Percentiles rank a stretch among this genome's conserved stretches.
Evolutionary conservation across 2,888 invertebrate genomes (phyloP).

Genomic region (Sylvicola fuscatus): DNA sequence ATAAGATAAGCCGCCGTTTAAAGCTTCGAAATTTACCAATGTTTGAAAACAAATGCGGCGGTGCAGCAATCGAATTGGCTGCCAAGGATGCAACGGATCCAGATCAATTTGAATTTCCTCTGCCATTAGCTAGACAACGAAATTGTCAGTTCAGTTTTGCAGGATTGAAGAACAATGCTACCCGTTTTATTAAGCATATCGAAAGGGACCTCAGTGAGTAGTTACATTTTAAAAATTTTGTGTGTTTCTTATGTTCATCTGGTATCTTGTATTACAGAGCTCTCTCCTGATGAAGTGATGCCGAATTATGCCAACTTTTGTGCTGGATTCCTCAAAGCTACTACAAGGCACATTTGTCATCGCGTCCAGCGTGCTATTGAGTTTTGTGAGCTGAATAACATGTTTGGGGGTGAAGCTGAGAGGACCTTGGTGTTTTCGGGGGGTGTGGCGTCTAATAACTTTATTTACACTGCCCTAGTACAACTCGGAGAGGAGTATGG

Average conservation of each 20-base stretch:
- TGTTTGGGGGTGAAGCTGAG: slow-evolving; percentile 35
- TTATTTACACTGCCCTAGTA: slow-evolving; percentile 47
- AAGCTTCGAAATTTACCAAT: slow-evolving; percentile 59
- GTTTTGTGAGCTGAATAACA: slow-evolving; percentile 37
- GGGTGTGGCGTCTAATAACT: slow-evolving; percentile 88
- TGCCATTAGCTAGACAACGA: slow-evolving; percentile 37
- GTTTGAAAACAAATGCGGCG: slow-evolving; percentile 57
- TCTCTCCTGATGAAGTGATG: slow-evolving; percentile 46
- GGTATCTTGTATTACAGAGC: slow-evolving; percentile 24
- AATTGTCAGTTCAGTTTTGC: slow-evolving; percentile 87
- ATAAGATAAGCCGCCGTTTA: slow-evolving; percentile 77
- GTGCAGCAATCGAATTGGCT: slow-evolving; percentile 65
- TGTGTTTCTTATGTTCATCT: slow-evolving; percentile 1
- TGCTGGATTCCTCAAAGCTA: slow-evolving; percentile 57
- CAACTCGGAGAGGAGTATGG: slow-evolving; percentile 41
- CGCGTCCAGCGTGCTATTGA: slow-evolving; percentile 67
- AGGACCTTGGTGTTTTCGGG: slow-evolving; percentile 64
- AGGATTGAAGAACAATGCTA: slow-evolving; percentile 43
- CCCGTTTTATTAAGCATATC: slow-evolving; percentile 30
- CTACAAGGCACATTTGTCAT: slow-evolving; percentile 59
- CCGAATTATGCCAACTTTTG: slow-evolving; percentile 63
- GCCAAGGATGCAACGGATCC: slow-evolving; percentile 46
- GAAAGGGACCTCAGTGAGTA: slow-evolving; percentile 32
- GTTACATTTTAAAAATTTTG: not conserved
- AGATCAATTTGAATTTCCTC: slow-evolving; percentile 39